Percentiles rank a stretch among this genome's conserved stretches.
Conservation (phyloP, 2,888 invertebrate species). For the Ectemnius lituratus region DNA sequence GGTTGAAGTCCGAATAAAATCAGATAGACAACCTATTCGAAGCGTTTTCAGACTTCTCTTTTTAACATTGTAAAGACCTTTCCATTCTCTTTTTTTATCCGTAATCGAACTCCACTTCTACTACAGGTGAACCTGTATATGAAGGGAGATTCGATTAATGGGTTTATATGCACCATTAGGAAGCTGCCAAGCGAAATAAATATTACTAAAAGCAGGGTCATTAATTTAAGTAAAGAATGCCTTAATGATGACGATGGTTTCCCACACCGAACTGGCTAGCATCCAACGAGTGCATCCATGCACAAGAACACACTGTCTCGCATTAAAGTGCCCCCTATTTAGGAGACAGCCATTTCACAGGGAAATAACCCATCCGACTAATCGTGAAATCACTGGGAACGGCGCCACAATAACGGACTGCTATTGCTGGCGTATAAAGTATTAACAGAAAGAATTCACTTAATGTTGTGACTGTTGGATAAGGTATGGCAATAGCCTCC, state of each 20-base stretch:
- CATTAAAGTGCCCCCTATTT: conserved; percentile 18
- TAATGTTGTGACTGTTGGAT: neutral
- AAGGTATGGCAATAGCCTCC: too few species aligned
- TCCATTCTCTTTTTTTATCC: too few species aligned
- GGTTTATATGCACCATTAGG: neutral
- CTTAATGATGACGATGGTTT: neutral
- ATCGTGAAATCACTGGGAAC: conserved; percentile 9
- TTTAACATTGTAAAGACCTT: too few species aligned
- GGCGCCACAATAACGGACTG: conserved; percentile 10
- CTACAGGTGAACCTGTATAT: too few species aligned
- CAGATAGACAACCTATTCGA: too few species aligned
- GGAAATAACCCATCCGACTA: conserved; percentile 10
- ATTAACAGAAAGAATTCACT: conserved; percentile 24
- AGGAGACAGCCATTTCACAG: neutral
- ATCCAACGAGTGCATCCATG: conserved; percentile 13
- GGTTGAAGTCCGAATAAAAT: too few species aligned
- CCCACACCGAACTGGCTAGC: neutral
- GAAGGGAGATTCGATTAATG: too few species aligned
- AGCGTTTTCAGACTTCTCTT: too few species aligned
- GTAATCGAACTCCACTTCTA: too few species aligned
- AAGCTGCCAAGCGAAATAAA: neutral
- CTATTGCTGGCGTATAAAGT: conserved; percentile 20
- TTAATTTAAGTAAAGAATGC: conserved; percentile 14
- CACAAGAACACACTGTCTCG: neutral
- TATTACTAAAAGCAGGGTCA: neutral